Evolutionary conservation across 2,113 vertebrate genomes (phyloP).

Genomic region (Lycaon pictus): DNA sequence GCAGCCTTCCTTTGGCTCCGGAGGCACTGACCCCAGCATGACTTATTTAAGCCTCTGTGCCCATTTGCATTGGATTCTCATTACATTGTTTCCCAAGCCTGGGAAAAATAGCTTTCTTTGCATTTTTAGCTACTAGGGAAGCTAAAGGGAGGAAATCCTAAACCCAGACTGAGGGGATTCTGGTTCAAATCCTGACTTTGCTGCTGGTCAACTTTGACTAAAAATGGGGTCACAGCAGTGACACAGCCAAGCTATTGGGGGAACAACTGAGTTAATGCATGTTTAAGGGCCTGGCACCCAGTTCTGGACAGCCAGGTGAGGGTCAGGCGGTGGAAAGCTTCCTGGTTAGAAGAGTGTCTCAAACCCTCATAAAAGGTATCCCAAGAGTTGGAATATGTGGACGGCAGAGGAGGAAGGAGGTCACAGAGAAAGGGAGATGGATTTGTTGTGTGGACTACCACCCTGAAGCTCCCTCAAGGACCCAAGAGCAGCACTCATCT

Average conservation of each 20-base stretch:
- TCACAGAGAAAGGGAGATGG: not conserved
- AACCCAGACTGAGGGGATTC: not conserved
- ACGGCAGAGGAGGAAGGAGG: not conserved
- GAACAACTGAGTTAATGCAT: not conserved
- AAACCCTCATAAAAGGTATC: not conserved
- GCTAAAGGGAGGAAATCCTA: not conserved
- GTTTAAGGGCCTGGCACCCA: not conserved
- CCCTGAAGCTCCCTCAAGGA: not conserved
- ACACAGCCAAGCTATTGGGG: not conserved
- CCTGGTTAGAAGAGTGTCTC: not conserved
- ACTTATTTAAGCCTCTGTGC: constrained; percentile 37
- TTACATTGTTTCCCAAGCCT: not conserved
- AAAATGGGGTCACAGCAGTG: not conserved
- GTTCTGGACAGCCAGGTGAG: not conserved
- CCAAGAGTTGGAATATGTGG: not conserved
- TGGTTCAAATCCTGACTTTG: constrained; percentile 10
- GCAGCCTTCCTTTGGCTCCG: constrained; percentile 5
- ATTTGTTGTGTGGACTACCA: not conserved
- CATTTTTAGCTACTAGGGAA: constrained; percentile 52
- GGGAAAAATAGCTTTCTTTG: constrained; percentile 52
- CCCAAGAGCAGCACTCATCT: not conserved
- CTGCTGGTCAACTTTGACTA: not conserved
- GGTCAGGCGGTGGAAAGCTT: not conserved
- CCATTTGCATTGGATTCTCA: constrained; percentile 17
- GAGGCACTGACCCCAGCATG: constrained; percentile 33